phyloP scores from a whole-genome alignment of 2,888 invertebrate species.

The Patella caerulea region DNA sequence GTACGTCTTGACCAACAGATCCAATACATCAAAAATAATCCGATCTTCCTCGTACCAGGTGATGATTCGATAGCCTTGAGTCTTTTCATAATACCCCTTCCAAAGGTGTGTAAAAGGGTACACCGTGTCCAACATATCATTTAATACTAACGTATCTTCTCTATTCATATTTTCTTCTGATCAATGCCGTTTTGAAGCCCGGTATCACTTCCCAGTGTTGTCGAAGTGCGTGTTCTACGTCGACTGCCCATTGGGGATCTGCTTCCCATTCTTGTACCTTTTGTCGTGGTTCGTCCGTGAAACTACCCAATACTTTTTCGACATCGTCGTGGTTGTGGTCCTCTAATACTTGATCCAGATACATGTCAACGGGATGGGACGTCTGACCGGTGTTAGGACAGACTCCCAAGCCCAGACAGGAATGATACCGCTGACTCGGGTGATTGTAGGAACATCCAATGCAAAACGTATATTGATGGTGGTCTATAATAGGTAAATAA shows the following conservation, averaged over 20 bases:
- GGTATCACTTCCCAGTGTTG: not conserved
- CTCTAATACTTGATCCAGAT: not conserved
- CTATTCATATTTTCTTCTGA: too few species aligned
- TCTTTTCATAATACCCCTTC: too few species aligned
- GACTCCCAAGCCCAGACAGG: not conserved
- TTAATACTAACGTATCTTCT: too few species aligned
- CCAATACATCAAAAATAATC: not conserved
- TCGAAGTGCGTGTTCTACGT: not conserved
- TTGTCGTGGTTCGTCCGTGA: not conserved
- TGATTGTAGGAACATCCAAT: not conserved
- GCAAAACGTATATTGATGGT: not conserved
- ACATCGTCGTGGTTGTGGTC: not conserved
- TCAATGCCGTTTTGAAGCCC: not conserved
- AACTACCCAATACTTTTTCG: not conserved
- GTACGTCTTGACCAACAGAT: not conserved
- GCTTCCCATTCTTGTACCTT: not conserved
- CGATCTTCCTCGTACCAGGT: not conserved
- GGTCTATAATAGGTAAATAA: not conserved
- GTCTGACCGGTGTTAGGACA: not conserved
- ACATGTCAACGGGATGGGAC: not conserved
- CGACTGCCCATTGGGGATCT: not conserved
- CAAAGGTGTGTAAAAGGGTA: too few species aligned
- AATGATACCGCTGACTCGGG: not conserved
- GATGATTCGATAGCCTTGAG: too few species aligned
- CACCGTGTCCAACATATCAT: too few species aligned